A percentile compares a stretch with the other conserved stretches of the same genome.
Evolutionary conservation across 92 coral and sea anemone genomes (phyloP).

Genomic region (Parazoanthus swiftii): DNA sequence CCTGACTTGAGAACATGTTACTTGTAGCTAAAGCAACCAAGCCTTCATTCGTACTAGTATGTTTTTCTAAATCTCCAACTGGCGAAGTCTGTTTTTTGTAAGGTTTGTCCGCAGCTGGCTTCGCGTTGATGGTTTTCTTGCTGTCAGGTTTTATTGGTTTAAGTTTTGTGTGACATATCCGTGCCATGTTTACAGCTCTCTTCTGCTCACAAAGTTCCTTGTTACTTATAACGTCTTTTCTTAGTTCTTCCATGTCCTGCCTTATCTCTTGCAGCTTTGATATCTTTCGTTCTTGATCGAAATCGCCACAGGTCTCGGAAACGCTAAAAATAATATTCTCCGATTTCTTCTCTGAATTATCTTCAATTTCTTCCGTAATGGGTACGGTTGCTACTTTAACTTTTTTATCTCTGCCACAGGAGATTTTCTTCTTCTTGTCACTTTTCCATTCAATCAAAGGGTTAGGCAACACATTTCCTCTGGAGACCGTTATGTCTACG

Average conservation of each 20-base stretch:
- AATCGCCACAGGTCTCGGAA: neutral
- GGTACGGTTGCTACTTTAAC: neutral
- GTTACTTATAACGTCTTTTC: neutral
- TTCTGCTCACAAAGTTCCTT: neutral
- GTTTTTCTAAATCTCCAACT: neutral
- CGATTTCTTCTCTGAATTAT: neutral
- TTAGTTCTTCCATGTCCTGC: slow-evolving; percentile 18
- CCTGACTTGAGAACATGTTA: neutral
- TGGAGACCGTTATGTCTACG: neutral
- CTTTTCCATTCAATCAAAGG: neutral
- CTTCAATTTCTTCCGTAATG: neutral
- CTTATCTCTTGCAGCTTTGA: slow-evolving; percentile 22
- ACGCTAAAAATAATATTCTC: neutral
- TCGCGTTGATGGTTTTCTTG: neutral
- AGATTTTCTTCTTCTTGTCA: too few species aligned
- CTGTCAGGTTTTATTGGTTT: neutral
- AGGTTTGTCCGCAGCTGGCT: neutral
- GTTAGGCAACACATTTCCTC: neutral
- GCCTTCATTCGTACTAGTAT: neutral
- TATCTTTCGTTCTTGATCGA: neutral
- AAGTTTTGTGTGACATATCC: neutral
- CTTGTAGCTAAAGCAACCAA: neutral
- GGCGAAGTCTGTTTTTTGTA: neutral
- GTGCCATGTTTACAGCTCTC: neutral
- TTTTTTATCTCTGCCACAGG: neutral